A percentile compares a stretch with the other conserved stretches of the same genome.
These are phyloP conservation scores for Tenodera sinensis DNA, from an alignment of 2,888 invertebrate genomes.

Conservation along the genomic window DNA sequence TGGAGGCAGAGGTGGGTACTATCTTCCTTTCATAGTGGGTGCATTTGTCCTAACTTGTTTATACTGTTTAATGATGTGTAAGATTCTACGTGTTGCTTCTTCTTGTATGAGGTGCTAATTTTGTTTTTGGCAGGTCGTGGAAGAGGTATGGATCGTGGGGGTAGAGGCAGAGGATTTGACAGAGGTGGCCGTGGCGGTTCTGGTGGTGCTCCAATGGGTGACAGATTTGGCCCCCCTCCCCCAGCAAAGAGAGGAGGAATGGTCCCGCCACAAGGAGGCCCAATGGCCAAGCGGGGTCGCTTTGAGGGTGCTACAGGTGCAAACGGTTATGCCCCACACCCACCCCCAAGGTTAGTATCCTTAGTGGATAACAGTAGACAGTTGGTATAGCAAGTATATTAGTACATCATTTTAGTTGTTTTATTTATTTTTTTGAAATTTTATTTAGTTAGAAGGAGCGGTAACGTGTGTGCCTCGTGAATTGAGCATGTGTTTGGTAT, in stretches of 20 bases:
- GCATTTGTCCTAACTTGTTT: too few relatives aligned
- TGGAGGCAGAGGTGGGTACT: conserved; percentile 14
- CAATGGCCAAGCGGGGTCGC: conserved; percentile 28
- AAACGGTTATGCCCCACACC: conserved; percentile 23
- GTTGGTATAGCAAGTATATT: neutral
- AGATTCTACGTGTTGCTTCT: too few relatives aligned
- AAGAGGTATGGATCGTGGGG: conserved; percentile 24
- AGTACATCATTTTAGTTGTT: neutral
- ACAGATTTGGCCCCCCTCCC: neutral
- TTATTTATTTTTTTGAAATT: neutral
- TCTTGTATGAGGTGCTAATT: neutral
- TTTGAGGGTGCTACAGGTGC: conserved; percentile 23
- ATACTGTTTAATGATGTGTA: too few relatives aligned
- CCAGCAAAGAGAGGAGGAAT: conserved; percentile 20
- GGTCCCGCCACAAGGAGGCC: conserved; percentile 24
- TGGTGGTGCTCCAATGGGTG: conserved; percentile 8
- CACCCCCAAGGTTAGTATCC: conserved; percentile 14
- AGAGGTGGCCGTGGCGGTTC: conserved; percentile 22
- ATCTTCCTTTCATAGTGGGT: too few relatives aligned
- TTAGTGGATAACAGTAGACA: neutral
- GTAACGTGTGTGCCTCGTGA: neutral
- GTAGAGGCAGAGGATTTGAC: conserved; percentile 23
- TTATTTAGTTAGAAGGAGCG: neutral
- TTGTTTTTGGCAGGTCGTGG: conserved; percentile 15
- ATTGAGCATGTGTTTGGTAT: conserved; percentile 15